Evolutionary conservation across 2,797 vertebrate species (phyloP).

Genomic region (Lithobates sylvaticus): DNA sequence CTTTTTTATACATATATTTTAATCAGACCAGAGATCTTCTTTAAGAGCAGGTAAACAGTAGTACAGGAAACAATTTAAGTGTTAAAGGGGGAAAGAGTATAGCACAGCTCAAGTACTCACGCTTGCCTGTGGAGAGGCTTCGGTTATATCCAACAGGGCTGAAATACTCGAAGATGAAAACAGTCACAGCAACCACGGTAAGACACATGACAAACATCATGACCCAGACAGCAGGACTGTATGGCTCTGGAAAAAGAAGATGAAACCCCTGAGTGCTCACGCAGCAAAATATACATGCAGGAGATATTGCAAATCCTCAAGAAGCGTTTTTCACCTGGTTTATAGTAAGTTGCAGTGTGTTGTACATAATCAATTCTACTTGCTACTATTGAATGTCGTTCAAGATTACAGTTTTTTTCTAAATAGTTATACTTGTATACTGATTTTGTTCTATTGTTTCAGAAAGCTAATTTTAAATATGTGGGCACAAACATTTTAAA

Average conservation of each 20-base stretch:
- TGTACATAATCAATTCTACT: not conserved
- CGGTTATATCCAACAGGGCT: constrained; percentile 96
- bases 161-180: constrained; percentile 97
- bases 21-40: not conserved
- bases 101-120: constrained; percentile 77
- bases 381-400: not conserved
- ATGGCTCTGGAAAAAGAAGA: constrained; percentile 80
- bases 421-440: not conserved
- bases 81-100: not conserved
- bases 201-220: constrained; percentile 99
- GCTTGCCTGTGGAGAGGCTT: constrained; percentile 89
- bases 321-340: not conserved
- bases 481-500: no score
- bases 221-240: constrained; percentile 96
- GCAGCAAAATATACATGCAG: not conserved
- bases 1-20: not conserved
- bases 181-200: constrained; percentile 94
- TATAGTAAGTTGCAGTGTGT: not conserved
- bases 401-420: not conserved
- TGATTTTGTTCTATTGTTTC: not conserved
- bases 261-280: not conserved
- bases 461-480: not conserved
- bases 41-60: constrained; percentile 17
- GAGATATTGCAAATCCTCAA: not conserved
- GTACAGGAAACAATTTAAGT: not conserved